Base-by-base conservation (phyloP, 2,797 vertebrate species). In the Limnodromus scolopaceus region DNA sequence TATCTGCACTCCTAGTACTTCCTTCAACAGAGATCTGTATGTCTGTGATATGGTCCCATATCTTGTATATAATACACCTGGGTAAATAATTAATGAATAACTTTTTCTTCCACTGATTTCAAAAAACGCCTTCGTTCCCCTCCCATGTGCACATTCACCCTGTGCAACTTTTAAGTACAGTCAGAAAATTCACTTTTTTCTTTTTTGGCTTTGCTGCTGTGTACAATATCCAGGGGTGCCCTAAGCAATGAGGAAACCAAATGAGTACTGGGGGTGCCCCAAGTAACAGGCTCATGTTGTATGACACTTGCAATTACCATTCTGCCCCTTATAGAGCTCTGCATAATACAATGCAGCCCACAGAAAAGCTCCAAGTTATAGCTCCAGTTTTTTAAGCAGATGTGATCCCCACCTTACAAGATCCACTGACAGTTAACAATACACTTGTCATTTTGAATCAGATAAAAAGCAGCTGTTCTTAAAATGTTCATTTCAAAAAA, bases 381-480 rank as follows among this genome's bases (percentile, higher is more conserved):
- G 54, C 70, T 94, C 64, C 43, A 65, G 24, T 77, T 87, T 77
- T 74, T 39, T 55, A 61, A 97, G 74, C 95, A 95, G 93, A 92
- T 97, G 95, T 91, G 89, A 95, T 94, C 90, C 58, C 53, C 72
- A 94, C 88, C 84, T 91, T 93, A 54, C 89, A 68, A 83, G 81
- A 94, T 88, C 81, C 81, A 66, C 72, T 64, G 94, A 63, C 57
- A 96, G 83, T 93, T 94, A 88, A 89, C 93, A 95, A 94, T 85
- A 89, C 91, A 87, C 87, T 96, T 94, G 91, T 94, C 91, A 80
- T 95, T 96, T 78, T 66, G 76, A 94, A 80, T 86, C 23, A 16
- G 91, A 95, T 89, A 87, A 97, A 97, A 93, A 97, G 87, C 92
- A 97, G 93, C 93, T 97, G 94, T n/a, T 97, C 87, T 91, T 92